phyloP scores from a whole-genome alignment of 53 echinoderm and acorn worm species.

The Temnopleurus reevesii region DNA sequence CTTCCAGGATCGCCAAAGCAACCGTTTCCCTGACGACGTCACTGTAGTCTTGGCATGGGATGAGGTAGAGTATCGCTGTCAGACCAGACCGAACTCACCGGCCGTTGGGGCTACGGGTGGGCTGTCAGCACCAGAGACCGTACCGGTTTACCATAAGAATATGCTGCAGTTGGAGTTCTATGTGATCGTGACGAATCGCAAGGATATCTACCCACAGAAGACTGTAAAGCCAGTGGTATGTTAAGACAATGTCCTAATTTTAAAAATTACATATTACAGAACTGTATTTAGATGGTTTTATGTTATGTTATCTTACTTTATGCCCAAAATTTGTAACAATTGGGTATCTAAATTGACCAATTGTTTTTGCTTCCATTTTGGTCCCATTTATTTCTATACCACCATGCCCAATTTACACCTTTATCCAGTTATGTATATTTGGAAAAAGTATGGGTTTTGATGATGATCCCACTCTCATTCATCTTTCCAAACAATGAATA shows the following conservation, averaged over 20 bases:
- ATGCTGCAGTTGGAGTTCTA: slow-evolving; percentile 88
- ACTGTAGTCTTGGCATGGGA: slow-evolving; percentile 80
- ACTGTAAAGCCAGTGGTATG: slow-evolving; percentile 8
- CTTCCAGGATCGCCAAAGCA: slow-evolving; percentile 18
- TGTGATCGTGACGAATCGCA: slow-evolving; percentile 83
- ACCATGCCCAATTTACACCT: too few relatives aligned
- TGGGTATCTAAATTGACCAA: too few relatives aligned
- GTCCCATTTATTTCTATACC: too few relatives aligned
- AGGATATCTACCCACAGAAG: slow-evolving; percentile 70
- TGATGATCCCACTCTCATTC: too few relatives aligned
- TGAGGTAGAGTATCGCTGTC: slow-evolving; percentile 65
- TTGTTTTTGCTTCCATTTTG: too few relatives aligned
- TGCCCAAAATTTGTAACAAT: too few relatives aligned
- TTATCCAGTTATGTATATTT: too few relatives aligned
- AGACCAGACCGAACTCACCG: slow-evolving; percentile 74
- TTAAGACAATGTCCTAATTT: neutral
- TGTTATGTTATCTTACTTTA: too few relatives aligned
- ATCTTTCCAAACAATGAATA: too few relatives aligned
- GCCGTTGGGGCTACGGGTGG: slow-evolving; percentile 47
- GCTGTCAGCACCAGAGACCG: neutral
- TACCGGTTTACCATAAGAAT: slow-evolving; percentile 71
- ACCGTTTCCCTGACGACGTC: slow-evolving; percentile 55
- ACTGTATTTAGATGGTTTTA: too few relatives aligned
- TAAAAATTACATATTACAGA: too few relatives aligned
- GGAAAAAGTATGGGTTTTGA: too few relatives aligned